Conservation (phyloP, 2,888 invertebrate species). For the Sphinx pinastri region DNA sequence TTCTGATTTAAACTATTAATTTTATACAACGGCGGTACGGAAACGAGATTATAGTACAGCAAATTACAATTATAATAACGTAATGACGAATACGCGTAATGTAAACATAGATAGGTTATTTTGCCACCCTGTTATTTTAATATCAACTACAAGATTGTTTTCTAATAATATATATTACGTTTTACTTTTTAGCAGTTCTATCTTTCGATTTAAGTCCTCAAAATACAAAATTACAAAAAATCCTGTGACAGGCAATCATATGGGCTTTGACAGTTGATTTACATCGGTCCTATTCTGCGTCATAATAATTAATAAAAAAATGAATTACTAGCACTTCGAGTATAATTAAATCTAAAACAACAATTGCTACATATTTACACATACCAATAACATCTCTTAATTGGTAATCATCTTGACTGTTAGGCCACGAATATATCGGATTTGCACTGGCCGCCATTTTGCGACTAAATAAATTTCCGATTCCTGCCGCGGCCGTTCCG, state of each 20-base stretch:
- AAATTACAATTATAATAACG: background rate
- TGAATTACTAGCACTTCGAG: background rate
- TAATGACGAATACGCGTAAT: background rate
- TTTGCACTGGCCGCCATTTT: constrained; percentile 69
- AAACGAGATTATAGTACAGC: too few species aligned
- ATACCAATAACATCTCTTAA: constrained; percentile 96
- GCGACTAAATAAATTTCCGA: constrained; percentile 62
- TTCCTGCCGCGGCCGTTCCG: constrained; percentile 55
- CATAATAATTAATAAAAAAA: background rate
- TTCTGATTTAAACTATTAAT: too few species aligned
- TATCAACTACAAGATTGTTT: background rate
- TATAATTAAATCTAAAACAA: background rate
- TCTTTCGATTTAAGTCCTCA: background rate
- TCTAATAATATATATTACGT: background rate
- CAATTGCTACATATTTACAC: constrained; percentile 51
- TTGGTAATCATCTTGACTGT: constrained; percentile 96
- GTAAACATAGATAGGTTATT: background rate
- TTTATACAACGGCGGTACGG: too few species aligned
- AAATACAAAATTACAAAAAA: constrained; percentile 8
- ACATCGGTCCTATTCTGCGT: background rate
- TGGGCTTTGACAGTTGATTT: constrained; percentile 28
- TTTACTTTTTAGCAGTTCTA: background rate
- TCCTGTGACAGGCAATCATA: constrained; percentile 28
- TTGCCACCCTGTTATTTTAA: background rate
- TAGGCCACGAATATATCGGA: constrained; percentile 89